phyloP scores from a whole-genome alignment of 2,113 vertebrate species.

The Labrus mixtus region DNA sequence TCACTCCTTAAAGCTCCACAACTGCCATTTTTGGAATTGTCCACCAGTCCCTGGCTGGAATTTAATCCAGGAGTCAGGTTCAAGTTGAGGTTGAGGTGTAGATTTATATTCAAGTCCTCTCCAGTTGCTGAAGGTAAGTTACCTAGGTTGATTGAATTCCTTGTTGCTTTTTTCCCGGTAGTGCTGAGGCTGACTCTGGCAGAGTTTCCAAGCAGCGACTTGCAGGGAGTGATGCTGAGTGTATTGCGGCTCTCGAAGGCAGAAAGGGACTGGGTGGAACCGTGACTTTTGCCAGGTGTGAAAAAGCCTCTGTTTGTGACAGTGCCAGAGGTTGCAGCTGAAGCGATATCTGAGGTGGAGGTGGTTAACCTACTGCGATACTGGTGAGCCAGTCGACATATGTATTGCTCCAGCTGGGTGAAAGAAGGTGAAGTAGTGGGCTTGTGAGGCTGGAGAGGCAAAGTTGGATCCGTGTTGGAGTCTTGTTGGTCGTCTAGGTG shows the following conservation, averaged over 20 bases:
- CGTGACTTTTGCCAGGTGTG: constrained; percentile 73
- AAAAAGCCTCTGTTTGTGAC: constrained; percentile 41
- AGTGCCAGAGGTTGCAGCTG: constrained; percentile 33
- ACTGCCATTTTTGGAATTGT: constrained; percentile 69
- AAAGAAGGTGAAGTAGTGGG: constrained; percentile 54
- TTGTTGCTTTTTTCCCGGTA: constrained; percentile 77
- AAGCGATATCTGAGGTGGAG: constrained; percentile 56
- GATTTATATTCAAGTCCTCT: constrained; percentile 84
- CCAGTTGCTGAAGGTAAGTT: constrained; percentile 85
- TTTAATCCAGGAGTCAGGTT: constrained; percentile 80
- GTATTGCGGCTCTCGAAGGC: constrained; percentile 78
- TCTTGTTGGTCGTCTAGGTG: constrained; percentile 60
- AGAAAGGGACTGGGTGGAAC: constrained; percentile 81
- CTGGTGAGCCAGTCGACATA: constrained; percentile 81
- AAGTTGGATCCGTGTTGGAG: constrained; percentile 16
- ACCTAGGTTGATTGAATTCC: constrained; percentile 86
- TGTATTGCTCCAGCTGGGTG: constrained; percentile 85
- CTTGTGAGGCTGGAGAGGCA: constrained; percentile 47
- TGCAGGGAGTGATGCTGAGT: constrained; percentile 75
- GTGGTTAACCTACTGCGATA: constrained; percentile 70
- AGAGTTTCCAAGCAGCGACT: constrained; percentile 82
- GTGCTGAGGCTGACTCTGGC: constrained; percentile 79
- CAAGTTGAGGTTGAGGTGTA: constrained; percentile 84
- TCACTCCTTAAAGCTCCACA: constrained; percentile 70
- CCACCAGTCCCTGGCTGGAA: constrained; percentile 58